Base-by-base conservation (phyloP, 2,888 invertebrate genomes). In the Mayetiola destructor region DNA sequence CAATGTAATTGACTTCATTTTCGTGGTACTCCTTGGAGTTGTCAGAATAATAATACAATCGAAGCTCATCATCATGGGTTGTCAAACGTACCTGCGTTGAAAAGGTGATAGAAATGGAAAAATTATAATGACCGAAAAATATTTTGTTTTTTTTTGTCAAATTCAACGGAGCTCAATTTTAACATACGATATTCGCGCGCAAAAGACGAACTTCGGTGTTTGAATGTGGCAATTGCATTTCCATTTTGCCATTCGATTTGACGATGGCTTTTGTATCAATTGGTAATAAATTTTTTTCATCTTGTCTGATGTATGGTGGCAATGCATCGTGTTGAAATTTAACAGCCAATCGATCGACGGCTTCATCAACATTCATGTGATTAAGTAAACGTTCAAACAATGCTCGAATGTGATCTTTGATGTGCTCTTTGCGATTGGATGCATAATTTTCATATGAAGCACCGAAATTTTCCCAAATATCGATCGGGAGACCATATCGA, bases 1-100 rank as follows among this genome's bases (percentile, higher is more conserved):
- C 88, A 60, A 95, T 69, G 67, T 77, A 83, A 64, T 85, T 84
- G 1, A 80, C 76, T 32, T 91, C 90, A 67, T 80, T 82, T 35
- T 84, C 88, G 67, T 90, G 89, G 67, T 91, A 93, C 64, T 87
- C 83, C 61, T 85, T 77, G 0, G 87, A 84, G 71, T 96, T 96
- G 66, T 93, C 90, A 42, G 82, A 75, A 61, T 83, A 82, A 70
- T 88, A 89, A 71, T 91, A 95, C 32, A 94, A 65, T 55, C 79
- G 78, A 20, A 82, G 71, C 1, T 64, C 64, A 59, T 75, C 76
- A 8, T 79, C 80, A 65, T 88, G 85, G 21, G 76, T 70, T 0
- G 87, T 79, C 64, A 90, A 71, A 60, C 80, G 73, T 30, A n/a
- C n/a, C n/a, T n/a, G n/a, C n/a, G n/a, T n/a, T n/a, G n/a, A n/a